Evolutionary conservation across 2,797 vertebrate genomes (phyloP), one percentile per base, ranked within the genome.

Genomic region (Benthosema pterotum): DNA sequence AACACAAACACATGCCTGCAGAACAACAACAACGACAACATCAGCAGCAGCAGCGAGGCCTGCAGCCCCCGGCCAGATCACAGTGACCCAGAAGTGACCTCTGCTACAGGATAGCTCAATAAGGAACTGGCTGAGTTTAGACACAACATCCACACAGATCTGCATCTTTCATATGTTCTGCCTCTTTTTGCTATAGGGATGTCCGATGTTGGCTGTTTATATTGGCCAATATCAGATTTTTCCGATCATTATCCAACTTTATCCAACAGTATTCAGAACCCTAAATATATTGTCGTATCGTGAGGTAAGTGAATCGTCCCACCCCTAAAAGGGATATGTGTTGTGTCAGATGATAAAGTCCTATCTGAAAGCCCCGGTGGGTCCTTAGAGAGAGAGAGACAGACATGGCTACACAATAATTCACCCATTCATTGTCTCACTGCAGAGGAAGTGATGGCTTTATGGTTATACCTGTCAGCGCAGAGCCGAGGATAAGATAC

Each of bases 401-500:
- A 81, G 74, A 57, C 75, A 63, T 72, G 22, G 22, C 22, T 25
- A 67, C 60, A 59, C 78, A 84, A 89, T 88, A 83, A 83, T 80
- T 87, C 65, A 71, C 62, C 57, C 63, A 46, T 66, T 60, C 54
- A 78, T 63, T 54, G 73, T 38, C 32, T 38, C 48, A 2, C 51
- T 74, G 55, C n/a, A n/a, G n/a, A 69, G 72, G 71, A 78, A 69
- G 75, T 63, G 42, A 89, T 75, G 76, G 70, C 68, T 87, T 90
- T 91, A 91, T 83, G 81, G 80, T 68, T 79, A n/a, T n/a, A 67
- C 63, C 75, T 85, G 86, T 87, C 83, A 87, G 65, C 72, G 66
- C 51, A 68, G 66, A 80, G 78, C 65, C 76, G 87, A 74, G 69
- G 73, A 63, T 65, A 58, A 89, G 88, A 91, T 91, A 89, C 65